A percentile compares a stretch with the other conserved stretches of the same genome.
Conservation (phyloP, 1,140 invertebrate species). For the Holotrichia oblita region DNA sequence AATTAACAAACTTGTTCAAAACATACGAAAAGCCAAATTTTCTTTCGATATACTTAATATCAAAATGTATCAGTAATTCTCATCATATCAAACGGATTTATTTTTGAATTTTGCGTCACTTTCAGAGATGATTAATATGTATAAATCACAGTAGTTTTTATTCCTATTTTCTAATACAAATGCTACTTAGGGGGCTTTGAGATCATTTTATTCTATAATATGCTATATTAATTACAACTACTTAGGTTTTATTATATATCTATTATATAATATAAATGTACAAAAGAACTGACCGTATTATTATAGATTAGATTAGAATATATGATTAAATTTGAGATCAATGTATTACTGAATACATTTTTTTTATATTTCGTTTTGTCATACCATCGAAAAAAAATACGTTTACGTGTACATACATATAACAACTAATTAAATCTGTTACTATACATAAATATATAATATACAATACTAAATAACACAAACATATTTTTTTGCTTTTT, state of each 20-base stretch:
- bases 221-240: constrained; percentile 22
- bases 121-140: background rate
- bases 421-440: constrained; percentile 25
- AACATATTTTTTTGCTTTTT: constrained; percentile 28
- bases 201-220: constrained; percentile 27
- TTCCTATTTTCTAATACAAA: constrained; percentile 2
- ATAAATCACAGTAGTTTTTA: constrained; percentile 24
- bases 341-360: constrained; percentile 21
- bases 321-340: constrained; percentile 36
- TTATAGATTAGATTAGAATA: background rate
- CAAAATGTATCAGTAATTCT: constrained; percentile 34
- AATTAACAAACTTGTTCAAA: constrained; percentile 23
- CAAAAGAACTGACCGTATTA: constrained; percentile 28
- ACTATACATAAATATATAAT: constrained; percentile 15
- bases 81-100: too few species aligned
- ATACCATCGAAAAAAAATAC: background rate
- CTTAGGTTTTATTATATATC: constrained; percentile 3
- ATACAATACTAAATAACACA: constrained; percentile 37
- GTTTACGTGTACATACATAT: background rate
- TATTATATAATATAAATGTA: constrained; percentile 24
- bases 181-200: constrained; percentile 1
- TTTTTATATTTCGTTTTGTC: background rate
- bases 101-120: too few species aligned
- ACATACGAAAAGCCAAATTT: constrained; percentile 22
- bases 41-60: background rate